Evolutionary conservation across 2,797 vertebrate genomes (phyloP).

Genomic region (Hephaestus fuliginosus): DNA sequence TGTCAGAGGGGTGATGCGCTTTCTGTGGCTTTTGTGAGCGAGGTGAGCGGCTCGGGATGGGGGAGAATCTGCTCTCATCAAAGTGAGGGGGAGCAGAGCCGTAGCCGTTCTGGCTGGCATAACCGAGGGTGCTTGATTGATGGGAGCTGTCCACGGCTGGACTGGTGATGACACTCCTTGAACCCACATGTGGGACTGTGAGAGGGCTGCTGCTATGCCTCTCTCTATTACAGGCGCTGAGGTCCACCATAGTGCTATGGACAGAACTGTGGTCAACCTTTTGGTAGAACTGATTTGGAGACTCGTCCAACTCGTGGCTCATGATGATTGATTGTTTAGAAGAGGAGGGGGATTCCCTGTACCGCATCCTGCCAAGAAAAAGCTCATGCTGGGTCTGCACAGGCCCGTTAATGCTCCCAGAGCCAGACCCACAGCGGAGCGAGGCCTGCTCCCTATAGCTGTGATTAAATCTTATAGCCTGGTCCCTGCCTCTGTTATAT

Average conservation of each 20-base stretch:
- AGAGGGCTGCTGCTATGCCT: conserved; percentile 78
- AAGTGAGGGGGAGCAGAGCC: conserved; percentile 58
- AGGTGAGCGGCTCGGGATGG: conserved; percentile 75
- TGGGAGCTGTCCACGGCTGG: conserved; percentile 81
- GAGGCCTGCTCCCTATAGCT: conserved; percentile 85
- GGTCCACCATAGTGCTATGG: conserved; percentile 85
- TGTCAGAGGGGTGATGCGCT: conserved; percentile 82
- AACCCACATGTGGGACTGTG: conserved; percentile 78
- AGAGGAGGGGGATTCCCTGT: conserved; percentile 83
- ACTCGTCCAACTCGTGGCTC: conserved; percentile 77
- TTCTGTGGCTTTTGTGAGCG: conserved; percentile 79
- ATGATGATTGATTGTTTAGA: conserved; percentile 69
- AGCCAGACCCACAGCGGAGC: conserved; percentile 61
- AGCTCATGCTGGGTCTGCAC: conserved; percentile 82
- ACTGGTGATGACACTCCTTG: conserved; percentile 84
- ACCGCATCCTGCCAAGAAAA: conserved; percentile 74
- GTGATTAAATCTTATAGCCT: conserved; percentile 85
- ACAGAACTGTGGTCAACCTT: conserved; percentile 69
- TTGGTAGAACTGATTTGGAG: conserved; percentile 82
- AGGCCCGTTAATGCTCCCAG: conserved; percentile 62
- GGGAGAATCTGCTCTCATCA: conserved; percentile 74
- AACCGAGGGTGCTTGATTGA: conserved; percentile 82
- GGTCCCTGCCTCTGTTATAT: conserved; percentile 86
- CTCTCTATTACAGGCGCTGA: conserved; percentile 79
- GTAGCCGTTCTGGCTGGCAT: conserved; percentile 88